Evolutionary conservation across 2,797 vertebrate species (phyloP).

Genomic region (Gymnothorax reevesii): DNA sequence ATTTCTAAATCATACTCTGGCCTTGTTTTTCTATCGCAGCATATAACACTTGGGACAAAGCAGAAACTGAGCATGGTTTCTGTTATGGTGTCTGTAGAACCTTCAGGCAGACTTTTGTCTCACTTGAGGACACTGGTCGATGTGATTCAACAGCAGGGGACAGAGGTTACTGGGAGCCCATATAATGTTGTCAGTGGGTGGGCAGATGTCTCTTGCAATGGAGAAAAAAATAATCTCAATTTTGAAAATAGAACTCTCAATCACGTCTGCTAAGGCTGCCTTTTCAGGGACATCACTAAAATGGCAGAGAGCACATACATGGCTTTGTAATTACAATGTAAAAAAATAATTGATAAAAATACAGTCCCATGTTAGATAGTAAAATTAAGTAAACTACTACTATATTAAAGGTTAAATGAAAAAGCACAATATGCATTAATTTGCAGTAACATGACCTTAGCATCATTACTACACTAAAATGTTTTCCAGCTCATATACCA

Average conservation of each 20-base stretch:
- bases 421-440: not conserved
- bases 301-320: not conserved
- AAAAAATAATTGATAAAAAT: not conserved
- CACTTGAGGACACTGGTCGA: conserved; percentile 12
- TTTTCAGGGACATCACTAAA: conserved; percentile 12
- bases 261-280: not conserved
- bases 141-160: not conserved
- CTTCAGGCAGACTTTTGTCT: conserved; percentile 17
- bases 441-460: not conserved
- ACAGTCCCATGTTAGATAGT: not conserved
- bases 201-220: conserved; percentile 31
- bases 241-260: conserved; percentile 14
- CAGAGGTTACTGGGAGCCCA: conserved; percentile 15
- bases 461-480: not conserved
- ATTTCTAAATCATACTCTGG: not conserved
- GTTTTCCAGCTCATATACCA: not conserved
- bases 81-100: not conserved
- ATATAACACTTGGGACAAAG: not conserved
- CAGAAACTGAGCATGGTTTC: not conserved
- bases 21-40: not conserved
- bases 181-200: conserved; percentile 30
- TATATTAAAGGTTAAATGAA: not conserved
- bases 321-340: not conserved
- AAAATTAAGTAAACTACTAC: not conserved
- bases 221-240: conserved; percentile 26